Evolutionary conservation across 2,797 vertebrate genomes (phyloP).

Genomic region (Eospalax fontanierii): DNA sequence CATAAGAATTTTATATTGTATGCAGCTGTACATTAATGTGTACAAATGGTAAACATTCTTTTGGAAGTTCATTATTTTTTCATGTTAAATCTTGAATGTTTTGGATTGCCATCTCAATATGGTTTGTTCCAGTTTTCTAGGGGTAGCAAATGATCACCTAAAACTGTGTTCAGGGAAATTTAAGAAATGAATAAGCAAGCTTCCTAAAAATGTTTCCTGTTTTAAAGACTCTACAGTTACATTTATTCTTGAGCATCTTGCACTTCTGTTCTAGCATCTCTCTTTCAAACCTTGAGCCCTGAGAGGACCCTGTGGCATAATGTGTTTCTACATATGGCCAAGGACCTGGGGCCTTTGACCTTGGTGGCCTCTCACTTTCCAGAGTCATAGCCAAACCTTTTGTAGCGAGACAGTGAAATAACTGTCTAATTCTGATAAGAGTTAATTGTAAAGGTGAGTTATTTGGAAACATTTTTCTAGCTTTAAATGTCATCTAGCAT

Average conservation of each 20-base stretch:
- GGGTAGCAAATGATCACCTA: neutral
- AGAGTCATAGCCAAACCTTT: constrained; percentile 1
- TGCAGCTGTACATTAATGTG: neutral
- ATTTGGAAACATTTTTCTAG: constrained; percentile 83
- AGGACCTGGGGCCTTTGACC: no score
- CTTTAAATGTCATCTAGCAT: constrained; percentile 86
- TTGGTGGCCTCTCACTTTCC: neutral
- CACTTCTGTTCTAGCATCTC: neutral
- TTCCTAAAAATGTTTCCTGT: neutral
- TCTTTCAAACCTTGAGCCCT: constrained; percentile 5
- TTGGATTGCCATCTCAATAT: constrained; percentile 19
- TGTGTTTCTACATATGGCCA: neutral
- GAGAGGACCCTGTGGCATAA: neutral
- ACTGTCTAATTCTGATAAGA: constrained; percentile 79
- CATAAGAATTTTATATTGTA: constrained; percentile 42
- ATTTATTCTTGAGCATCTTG: constrained; percentile 49
- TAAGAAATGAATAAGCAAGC: neutral
- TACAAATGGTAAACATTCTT: constrained; percentile 7
- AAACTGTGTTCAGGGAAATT: constrained; percentile 52
- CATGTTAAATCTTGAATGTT: constrained; percentile 10
- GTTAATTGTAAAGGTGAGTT: constrained; percentile 87
- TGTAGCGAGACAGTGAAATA: neutral
- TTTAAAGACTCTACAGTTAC: constrained; percentile 46
- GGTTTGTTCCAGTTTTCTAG: constrained; percentile 45
- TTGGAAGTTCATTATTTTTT: constrained; percentile 44